Percentiles rank a stretch among this genome's conserved stretches.
Conservation (phyloP, 2,113 vertebrate genomes). For the Piaya cayana region DNA sequence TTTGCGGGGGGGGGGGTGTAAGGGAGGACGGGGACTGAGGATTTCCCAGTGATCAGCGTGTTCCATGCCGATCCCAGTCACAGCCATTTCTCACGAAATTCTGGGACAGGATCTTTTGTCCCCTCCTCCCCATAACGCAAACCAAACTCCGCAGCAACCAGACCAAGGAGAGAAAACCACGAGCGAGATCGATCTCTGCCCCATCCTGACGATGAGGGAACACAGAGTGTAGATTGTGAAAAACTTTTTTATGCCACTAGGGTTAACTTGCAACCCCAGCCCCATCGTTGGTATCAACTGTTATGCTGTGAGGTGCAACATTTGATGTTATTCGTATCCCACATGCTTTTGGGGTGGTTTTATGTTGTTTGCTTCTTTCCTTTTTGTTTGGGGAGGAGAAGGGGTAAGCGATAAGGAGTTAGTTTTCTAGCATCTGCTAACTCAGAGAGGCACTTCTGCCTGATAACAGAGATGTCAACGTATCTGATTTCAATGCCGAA, state of each 20-base stretch:
- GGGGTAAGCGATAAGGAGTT: neutral
- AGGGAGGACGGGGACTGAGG: neutral
- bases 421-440: neutral
- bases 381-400: neutral
- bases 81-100: neutral
- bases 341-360: neutral
- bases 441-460: neutral
- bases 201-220: neutral
- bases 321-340: neutral
- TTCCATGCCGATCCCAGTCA: neutral
- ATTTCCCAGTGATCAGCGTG: neutral
- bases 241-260: neutral
- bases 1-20: neutral
- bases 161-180: neutral
- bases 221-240: neutral
- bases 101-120: neutral
- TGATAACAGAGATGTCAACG: rapidly evolving
- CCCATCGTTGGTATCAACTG: neutral
- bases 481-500: neutral
- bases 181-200: neutral
- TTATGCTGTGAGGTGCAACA: neutral
- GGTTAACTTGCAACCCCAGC: neutral
- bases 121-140: rapidly evolving
- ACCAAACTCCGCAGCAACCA: neutral
- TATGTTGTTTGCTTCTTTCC: neutral